Percentiles rank a stretch among this genome's conserved stretches.
Conservation (phyloP, 2,888 invertebrate species). For the Tolmerus cingulatus region DNA sequence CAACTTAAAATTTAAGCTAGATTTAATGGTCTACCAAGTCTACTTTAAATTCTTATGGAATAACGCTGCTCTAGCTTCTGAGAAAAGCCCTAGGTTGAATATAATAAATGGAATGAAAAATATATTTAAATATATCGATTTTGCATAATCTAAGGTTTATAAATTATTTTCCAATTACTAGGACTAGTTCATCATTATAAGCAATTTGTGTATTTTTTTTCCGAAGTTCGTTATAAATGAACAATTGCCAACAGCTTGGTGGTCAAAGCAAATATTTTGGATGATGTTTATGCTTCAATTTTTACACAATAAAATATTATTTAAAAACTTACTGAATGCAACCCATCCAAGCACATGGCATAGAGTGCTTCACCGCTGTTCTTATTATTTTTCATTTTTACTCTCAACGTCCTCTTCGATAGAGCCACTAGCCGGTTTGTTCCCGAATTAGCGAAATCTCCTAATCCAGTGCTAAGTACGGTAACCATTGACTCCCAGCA, state of each 20-base stretch:
- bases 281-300: not conserved
- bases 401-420: slow-evolving; percentile 64
- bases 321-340: slow-evolving; percentile 76
- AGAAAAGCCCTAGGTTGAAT: too few species aligned
- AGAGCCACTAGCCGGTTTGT: slow-evolving; percentile 70
- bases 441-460: slow-evolving; percentile 64
- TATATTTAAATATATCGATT: too few species aligned
- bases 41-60: not conserved
- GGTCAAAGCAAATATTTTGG: too few species aligned
- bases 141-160: too few species aligned
- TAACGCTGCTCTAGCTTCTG: too few species aligned
- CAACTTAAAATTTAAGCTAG: not conserved
- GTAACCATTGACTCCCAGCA: slow-evolving; percentile 93
- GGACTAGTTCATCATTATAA: too few species aligned
- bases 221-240: too few species aligned
- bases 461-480: slow-evolving; percentile 81
- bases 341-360: slow-evolving; percentile 85
- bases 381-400: slow-evolving; percentile 64
- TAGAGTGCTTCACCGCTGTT: slow-evolving; percentile 78
- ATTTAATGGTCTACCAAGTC: not conserved
- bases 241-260: too few species aligned
- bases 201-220: too few species aligned
- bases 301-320: not conserved
- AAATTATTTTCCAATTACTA: too few species aligned
- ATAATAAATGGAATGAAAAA: too few species aligned